Percentiles rank a stretch among this genome's conserved stretches.
phyloP scores from a whole-genome alignment of 2,797 vertebrate species.

The Loris lydekkerianus region DNA sequence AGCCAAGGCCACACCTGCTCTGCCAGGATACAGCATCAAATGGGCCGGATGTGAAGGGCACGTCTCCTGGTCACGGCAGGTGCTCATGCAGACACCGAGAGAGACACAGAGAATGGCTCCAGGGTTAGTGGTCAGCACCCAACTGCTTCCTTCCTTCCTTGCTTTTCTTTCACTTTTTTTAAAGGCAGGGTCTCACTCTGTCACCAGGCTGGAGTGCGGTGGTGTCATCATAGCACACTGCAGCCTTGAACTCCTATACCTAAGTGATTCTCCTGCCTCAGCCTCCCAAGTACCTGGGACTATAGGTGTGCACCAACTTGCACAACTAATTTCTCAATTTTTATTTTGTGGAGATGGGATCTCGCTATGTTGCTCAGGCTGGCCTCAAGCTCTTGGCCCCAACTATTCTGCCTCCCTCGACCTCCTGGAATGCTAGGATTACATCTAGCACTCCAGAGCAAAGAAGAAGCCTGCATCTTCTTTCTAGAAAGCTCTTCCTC shows the following conservation, averaged over 20 bases:
- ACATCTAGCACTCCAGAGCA: neutral
- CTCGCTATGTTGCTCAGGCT: neutral
- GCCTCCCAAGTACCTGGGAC: neutral
- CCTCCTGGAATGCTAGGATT: neutral
- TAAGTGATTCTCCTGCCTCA: neutral
- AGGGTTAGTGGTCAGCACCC: neutral
- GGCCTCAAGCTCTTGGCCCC: neutral
- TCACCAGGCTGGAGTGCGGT: neutral
- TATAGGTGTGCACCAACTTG: neutral
- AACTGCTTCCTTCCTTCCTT: neutral
- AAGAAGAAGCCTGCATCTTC: neutral
- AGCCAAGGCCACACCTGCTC: accelerated
- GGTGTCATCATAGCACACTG: accelerated
- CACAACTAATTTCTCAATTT: neutral
- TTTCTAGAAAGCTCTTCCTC: neutral
- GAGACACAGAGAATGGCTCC: no score
- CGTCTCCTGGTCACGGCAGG: accelerated
- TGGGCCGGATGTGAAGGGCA: no score
- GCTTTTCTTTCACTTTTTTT: neutral
- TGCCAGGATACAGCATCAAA: accelerated
- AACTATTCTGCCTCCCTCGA: neutral
- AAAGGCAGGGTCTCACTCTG: neutral
- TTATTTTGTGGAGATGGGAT: neutral
- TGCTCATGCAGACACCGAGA: neutral
- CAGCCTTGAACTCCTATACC: neutral